Percentiles rank a stretch among this genome's conserved stretches.
phyloP scores from a whole-genome alignment of 2,797 vertebrate species.

The Lophotriccus pileatus region DNA sequence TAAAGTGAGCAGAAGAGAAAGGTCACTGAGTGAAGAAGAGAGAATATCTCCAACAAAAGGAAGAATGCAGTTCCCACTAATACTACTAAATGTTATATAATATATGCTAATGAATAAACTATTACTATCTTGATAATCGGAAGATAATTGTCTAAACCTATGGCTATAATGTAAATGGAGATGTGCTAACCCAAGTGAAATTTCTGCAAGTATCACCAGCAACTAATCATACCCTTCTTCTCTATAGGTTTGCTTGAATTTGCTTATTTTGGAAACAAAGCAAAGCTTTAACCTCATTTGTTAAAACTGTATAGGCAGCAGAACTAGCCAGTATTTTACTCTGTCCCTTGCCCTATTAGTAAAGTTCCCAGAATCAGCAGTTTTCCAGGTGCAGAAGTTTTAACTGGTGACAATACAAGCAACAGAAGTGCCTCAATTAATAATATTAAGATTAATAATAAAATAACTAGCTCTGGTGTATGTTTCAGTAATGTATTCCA shows the following conservation, averaged over 20 bases:
- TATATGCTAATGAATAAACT: not conserved
- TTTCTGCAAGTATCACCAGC: constrained; percentile 1
- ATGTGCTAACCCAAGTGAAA: not conserved
- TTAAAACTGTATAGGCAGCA: constrained; percentile 31
- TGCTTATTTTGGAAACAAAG: constrained; percentile 47
- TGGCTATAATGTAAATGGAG: not conserved
- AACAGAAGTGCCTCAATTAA: not conserved
- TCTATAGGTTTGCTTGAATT: constrained; percentile 15
- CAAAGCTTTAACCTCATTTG: constrained; percentile 32
- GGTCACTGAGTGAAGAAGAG: not conserved
- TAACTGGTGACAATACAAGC: not conserved
- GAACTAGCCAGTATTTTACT: not conserved
- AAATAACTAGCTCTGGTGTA: not conserved
- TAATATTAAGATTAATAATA: not conserved
- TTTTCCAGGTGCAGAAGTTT: constrained; percentile 1
- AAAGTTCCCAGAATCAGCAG: constrained; percentile 22
- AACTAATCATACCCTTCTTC: not conserved
- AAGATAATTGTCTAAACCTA: not conserved
- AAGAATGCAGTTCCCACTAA: not conserved
- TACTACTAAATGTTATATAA: not conserved
- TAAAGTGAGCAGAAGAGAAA: not conserved
- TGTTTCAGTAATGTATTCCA: not conserved
- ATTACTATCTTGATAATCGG: not conserved
- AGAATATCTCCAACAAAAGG: not conserved
- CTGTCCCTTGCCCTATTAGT: not conserved